phyloP scores from a whole-genome alignment of 2,888 invertebrate genomes.

The Opisthograptis luteolata region DNA sequence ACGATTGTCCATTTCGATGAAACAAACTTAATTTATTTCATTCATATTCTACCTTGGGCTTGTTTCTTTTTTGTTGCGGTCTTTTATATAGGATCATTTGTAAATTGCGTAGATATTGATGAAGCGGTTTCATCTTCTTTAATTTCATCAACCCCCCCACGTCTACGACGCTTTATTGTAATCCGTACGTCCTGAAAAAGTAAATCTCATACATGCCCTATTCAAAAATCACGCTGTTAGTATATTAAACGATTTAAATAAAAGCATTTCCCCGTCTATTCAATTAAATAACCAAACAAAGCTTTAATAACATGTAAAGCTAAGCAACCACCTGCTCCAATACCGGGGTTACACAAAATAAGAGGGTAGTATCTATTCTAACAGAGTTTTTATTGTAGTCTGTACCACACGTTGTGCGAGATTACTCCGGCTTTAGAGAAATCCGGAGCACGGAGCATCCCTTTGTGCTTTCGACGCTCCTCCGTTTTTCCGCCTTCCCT shows the following conservation, averaged over 20 bases:
- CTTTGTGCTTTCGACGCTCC: conserved; percentile 63
- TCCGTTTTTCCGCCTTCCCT: conserved; percentile 55
- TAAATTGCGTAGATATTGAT: too few species aligned
- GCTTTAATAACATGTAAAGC: conserved; percentile 26
- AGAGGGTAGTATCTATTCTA: conserved; percentile 37
- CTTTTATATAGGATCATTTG: too few species aligned
- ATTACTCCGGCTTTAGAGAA: conserved; percentile 59
- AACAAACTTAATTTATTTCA: conserved; percentile 12
- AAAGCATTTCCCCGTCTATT: conserved; percentile 3
- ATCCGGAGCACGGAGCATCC: conserved; percentile 55
- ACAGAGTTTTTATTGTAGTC: conserved; percentile 47
- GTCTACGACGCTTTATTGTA: too few species aligned
- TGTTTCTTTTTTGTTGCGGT: too few species aligned
- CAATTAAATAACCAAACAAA: conserved; percentile 24
- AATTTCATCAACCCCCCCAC: not conserved
- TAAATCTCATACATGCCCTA: too few species aligned
- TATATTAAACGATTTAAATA: not conserved
- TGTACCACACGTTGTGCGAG: conserved; percentile 50
- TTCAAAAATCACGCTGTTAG: too few species aligned
- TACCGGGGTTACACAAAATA: conserved; percentile 30
- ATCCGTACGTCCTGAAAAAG: too few species aligned
- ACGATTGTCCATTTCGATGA: not conserved
- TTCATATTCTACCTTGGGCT: conserved; percentile 4
- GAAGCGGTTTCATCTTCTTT: too few species aligned
- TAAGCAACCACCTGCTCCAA: conserved; percentile 31